These are phyloP conservation scores for Chymomyza fuscimana DNA, from an alignment of 2,888 invertebrate genomes.

Conservation along the genomic window DNA sequence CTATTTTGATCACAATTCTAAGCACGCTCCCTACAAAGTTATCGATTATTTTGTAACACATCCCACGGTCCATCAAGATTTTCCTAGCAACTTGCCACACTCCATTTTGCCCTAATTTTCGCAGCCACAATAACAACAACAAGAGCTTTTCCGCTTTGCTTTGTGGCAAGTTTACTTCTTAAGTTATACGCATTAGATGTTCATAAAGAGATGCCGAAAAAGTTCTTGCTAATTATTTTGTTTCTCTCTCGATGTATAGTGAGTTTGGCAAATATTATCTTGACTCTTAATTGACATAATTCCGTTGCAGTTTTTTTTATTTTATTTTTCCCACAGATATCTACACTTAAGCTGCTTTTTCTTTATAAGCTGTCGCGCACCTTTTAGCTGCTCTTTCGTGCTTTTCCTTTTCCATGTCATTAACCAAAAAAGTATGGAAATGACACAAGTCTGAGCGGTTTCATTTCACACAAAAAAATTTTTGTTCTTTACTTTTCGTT, in stretches of 20 bases:
- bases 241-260: not conserved
- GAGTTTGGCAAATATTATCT: constrained; percentile 5
- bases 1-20: too few relatives aligned
- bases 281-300: not conserved
- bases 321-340: not conserved
- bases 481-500: too few relatives aligned
- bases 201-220: not conserved
- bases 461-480: not conserved
- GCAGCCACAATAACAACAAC: too few relatives aligned
- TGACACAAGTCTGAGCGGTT: not conserved
- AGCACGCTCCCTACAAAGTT: too few relatives aligned
- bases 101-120: too few relatives aligned
- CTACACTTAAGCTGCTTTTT: not conserved
- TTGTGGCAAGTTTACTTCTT: not conserved
- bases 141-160: not conserved
- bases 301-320: not conserved
- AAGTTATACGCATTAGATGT: not conserved
- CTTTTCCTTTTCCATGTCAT: not conserved
- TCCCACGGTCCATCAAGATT: too few relatives aligned
- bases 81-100: not conserved
- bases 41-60: too few relatives aligned
- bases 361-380: not conserved
- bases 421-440: not conserved
- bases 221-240: not conserved
- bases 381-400: not conserved